Evolutionary conservation across 2,113 vertebrate genomes (phyloP), one percentile per base, ranked within the genome.

Genomic region (Malurus melanocephalus): DNA sequence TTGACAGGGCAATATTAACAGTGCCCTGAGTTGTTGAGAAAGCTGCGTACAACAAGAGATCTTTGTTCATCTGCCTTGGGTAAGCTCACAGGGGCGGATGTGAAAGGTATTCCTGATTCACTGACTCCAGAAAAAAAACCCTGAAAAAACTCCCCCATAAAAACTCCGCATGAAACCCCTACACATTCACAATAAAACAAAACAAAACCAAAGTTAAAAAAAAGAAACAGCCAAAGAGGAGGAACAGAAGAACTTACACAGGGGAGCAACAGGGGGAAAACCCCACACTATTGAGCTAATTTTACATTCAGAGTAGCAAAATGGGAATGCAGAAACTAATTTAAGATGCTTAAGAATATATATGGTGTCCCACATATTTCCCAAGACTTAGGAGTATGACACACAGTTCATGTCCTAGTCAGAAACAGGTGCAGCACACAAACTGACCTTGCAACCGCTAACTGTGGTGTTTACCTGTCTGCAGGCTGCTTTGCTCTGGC

Each of bases 1-100:
- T 92, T 96, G 95, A 96, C 95, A 96, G 93, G 83, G 90, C 93
- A 94, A 91, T 93, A 94, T 94, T 95, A 94, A 82, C 93, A 95
- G 85, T 69, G 90, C 89, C 87, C 85, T 82, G 85, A 93, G 87
- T 86, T 95, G 93, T 88, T 93, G 90, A 89, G 93, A 93, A 94
- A 93, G 90, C 88, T 27, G 82, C 8, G 4, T 93, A 93, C 82
- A 92, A 90, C 82, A 93, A 82, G 90, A 89, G 87, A 93, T 92
- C 93, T 95, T 94, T 94, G 95, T 94, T 95, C 84, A 51, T 55
- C 86, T 82, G 93, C 91, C 75, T 78, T 69, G 71, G 74, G 85
- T 87, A 77, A 93, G 80, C 93, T 91, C 92, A 90, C 64, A 40
- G 71, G 76, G 64, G 89, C 4, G 16, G 79, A 90, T 88, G 77